Percentiles rank a stretch among this genome's conserved stretches.
Conservation (phyloP, 2,113 vertebrate genomes). For the Chamaetylas fuelleborni region DNA sequence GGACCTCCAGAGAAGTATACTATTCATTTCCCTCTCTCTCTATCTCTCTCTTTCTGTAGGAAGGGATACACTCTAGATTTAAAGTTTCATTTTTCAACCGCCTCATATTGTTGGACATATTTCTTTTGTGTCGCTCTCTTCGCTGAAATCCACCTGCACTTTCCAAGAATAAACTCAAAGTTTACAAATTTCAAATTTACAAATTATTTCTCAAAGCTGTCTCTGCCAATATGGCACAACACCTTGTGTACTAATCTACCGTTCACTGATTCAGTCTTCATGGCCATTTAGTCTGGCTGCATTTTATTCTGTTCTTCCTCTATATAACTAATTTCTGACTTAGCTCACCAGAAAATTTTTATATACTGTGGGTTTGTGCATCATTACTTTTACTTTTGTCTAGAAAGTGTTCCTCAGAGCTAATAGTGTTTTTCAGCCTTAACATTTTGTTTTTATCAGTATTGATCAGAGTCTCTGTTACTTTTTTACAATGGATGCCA, state of each 20-base stretch:
- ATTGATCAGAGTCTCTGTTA: neutral
- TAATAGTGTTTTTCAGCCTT: neutral
- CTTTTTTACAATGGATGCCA: neutral
- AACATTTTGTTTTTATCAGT: neutral
- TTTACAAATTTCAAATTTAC: neutral
- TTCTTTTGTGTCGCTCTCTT: neutral
- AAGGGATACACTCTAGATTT: neutral
- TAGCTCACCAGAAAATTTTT: neutral
- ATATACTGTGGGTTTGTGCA: fast-evolving
- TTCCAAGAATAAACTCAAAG: neutral
- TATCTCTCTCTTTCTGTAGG: neutral
- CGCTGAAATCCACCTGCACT: neutral
- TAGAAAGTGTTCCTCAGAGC: neutral
- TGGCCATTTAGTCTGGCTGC: neutral
- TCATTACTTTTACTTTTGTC: neutral
- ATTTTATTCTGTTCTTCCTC: neutral
- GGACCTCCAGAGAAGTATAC: neutral
- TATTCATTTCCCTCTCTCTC: neutral
- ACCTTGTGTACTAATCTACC: neutral
- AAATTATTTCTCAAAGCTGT: neutral
- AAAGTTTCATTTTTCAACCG: neutral
- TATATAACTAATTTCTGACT: neutral
- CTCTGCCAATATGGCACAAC: neutral
- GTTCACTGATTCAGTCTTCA: neutral
- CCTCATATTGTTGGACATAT: neutral